Evolutionary conservation across 2,888 invertebrate species (phyloP).

Genomic region (Diplazon laetatorius): DNA sequence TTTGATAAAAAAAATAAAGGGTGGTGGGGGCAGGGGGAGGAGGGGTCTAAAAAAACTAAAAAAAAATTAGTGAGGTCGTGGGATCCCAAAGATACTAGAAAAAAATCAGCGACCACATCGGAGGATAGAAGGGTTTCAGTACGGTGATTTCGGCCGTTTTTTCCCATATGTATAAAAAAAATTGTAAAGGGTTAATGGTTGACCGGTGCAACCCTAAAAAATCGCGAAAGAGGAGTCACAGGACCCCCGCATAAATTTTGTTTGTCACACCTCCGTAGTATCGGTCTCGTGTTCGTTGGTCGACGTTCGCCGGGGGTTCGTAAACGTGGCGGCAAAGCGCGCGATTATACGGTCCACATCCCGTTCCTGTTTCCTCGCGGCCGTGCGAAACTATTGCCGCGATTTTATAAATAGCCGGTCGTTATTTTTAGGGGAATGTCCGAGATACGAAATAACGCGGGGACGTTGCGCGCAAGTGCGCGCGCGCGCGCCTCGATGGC

Average conservation of each 20-base stretch:
- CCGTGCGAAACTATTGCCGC: conserved; percentile 66
- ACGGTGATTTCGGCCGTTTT: no score
- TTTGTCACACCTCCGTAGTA: conserved; percentile 34
- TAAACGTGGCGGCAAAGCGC: not conserved
- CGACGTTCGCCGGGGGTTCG: conserved; percentile 13
- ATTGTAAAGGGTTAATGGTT: no score
- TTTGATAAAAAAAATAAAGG: no score
- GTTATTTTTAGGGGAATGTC: conserved; percentile 79
- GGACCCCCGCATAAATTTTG: conserved; percentile 51
- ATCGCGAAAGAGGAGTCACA: conserved; percentile 8
- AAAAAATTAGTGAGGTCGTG: no score
- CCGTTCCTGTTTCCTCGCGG: conserved; percentile 60
- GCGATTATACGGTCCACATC: conserved; percentile 46
- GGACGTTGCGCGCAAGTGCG: not conserved
- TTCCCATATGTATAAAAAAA: no score
- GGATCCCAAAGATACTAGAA: no score
- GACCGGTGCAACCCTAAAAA: no score
- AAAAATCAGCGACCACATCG: no score
- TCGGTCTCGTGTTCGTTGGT: conserved; percentile 33
- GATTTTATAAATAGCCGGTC: conserved; percentile 78
- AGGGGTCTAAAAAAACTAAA: no score
- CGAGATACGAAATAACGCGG: conserved; percentile 62
- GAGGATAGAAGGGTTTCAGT: no score
- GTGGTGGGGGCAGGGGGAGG: no score
- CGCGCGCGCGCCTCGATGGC: conserved; percentile 35